These are phyloP conservation scores for Ptychochromis oligacanthus DNA, from an alignment of 2,113 vertebrate genomes.

Conservation along the genomic window DNA sequence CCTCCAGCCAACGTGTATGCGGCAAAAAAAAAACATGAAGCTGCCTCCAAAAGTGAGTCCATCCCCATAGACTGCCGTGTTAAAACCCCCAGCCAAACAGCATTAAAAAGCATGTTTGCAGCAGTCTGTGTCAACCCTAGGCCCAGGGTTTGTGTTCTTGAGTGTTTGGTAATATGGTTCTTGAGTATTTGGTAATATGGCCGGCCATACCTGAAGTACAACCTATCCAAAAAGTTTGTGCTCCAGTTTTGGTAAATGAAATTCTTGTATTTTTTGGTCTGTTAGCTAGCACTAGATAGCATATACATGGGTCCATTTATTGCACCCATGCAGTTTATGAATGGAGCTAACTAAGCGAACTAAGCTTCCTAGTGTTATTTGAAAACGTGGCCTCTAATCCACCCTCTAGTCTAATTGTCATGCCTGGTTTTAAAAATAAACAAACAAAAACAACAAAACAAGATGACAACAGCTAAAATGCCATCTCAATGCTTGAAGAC, in stretches of 20 bases:
- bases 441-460: not conserved
- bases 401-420: not conserved
- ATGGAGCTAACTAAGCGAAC: not conserved
- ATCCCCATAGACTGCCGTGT: not conserved
- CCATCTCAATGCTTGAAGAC: no score
- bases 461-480: no score
- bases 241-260: not conserved
- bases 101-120: not conserved
- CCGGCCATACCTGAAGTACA: no score
- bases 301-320: no score
- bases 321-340: not conserved
- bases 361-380: not conserved
- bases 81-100: not conserved
- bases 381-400: no score
- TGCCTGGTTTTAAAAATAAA: not conserved
- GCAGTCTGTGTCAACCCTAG: no score
- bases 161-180: no score
- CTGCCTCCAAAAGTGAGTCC: not conserved
- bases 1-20: no score
- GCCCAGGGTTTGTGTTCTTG: not conserved
- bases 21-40: no score
- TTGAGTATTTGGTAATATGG: no score
- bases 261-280: not conserved
- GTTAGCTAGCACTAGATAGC: not conserved
- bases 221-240: no score